Base-by-base conservation (phyloP, 1,140 invertebrate species). In the Oscheius sp. region DNA sequence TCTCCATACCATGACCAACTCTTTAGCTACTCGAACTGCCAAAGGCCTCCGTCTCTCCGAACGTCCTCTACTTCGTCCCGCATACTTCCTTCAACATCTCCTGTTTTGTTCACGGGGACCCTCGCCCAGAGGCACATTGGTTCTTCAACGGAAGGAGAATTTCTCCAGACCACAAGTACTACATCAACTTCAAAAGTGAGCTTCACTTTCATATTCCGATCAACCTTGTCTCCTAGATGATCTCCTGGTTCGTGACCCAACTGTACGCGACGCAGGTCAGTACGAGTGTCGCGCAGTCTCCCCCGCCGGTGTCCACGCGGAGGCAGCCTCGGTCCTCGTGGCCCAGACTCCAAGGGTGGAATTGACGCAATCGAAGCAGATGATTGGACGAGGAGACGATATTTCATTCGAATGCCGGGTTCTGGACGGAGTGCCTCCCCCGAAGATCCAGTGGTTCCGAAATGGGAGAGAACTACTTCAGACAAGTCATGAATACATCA, bases 271-370 rank as follows among this genome's bases (percentile, higher is more conserved):
- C 77, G 85, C 85, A 65, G 88, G 88, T 1, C 68, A 77, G 31
- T 88, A 88, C 76, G 78, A 85, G 18, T 89, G 88, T 76, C 79
- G 79, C 28, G 87, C 87, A 31, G 76, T 78, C 3, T 88, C 87
- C 83, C 85, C 86, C 73, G 88, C 87, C 7, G 88, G 88, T 32
- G 74, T 73, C 0, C 78, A 83, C 0, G 74, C 80, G 15, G 80
- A 84, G 36, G 74, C 68, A 45, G 73, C 84, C 0, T 66, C 46
- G 52, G 75, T 81, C 31, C 45, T 68, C 29, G 36, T 79, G 15
- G 79, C 82, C 28, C 85, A 82, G 10, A 77, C 82, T 2, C 88
- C 88, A n/a, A 77, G 75, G n/a, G 84, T 86, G 32, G 74, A 73
- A 3, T 76, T 86, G 1, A 78, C 72, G 0, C 86, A 86, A 23